Base-by-base conservation (phyloP, 2,113 vertebrate genomes). In the Solea solea region DNA sequence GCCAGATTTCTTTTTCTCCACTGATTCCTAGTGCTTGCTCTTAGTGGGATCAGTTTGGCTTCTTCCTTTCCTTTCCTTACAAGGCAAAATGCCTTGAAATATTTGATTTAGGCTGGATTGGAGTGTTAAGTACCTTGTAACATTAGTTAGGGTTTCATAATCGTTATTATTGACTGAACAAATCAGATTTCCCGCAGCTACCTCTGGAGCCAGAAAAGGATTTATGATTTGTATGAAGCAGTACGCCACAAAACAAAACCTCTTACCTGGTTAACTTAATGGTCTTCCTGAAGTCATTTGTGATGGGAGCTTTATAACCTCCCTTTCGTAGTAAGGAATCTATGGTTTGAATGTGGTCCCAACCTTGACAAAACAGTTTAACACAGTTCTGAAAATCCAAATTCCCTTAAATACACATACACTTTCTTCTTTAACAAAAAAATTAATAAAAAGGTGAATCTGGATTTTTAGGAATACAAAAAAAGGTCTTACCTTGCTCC, bases 331-430 rank as follows among this genome's bases (percentile, higher is more conserved):
- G 90, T 95, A 99, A 98, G 92, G 98, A 99, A 96, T 99, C 98
- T 95, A 99, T 99, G 94, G 98, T 99, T 93, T 99, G 98, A 97
- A 99, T 98, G 92, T 99, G 98, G 97, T 99, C 98, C 97, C 98
- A 99, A 94, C 98, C 97, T 99, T 92, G 3, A 73, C 45, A 66
- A 44, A 49, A 40, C 1, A 40, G 8, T n/a, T 56, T 72, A 34
- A 67, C 42, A 58, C 45, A 28, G 46, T 25, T 40, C 13, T 14
- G 3, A 55, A 57, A 39, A 59, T 44, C 28, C 14, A 66, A 9
- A 51, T 57, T 4, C 10, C 1, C 4, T 48, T 48, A 2, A 48
- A 48, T 12, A 4, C 45, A 48, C 2, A 48, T 5, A 5, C 14
- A 4, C 14, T 48, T 11, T 3, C 13, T 46, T 46, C 13, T 44